These are phyloP conservation scores for Brachionus calyciflorus DNA, from an alignment of 1,140 invertebrate species.

Conservation along the genomic window DNA sequence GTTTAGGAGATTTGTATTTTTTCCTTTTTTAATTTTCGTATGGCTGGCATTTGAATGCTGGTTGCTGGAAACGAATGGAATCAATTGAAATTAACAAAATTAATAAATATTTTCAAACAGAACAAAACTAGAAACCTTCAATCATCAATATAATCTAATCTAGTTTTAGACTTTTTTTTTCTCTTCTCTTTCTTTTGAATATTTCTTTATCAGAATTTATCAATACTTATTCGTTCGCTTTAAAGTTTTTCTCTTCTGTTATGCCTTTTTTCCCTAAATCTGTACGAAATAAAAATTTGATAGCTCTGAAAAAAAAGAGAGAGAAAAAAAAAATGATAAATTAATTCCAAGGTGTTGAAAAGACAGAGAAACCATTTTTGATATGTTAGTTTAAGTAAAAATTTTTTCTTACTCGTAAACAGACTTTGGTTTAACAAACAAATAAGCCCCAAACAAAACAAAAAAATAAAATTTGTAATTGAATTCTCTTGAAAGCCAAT, in stretches of 20 bases:
- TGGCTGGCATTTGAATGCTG: no score
- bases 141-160: constrained; percentile 43
- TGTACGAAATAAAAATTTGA: constrained; percentile 15
- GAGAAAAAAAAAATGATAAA: no score
- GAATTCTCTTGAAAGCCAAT: not conserved
- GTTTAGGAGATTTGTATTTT: not conserved
- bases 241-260: constrained; percentile 16
- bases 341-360: constrained; percentile 44
- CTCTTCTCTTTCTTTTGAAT: not conserved
- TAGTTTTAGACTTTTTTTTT: constrained; percentile 26
- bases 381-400: constrained; percentile 7
- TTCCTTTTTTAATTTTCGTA: no score
- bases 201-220: constrained; percentile 39
- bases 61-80: constrained; percentile 32
- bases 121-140: not conserved
- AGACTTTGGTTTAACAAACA: not conserved
- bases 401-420: not conserved
- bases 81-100: constrained; percentile 39
- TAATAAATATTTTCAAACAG: constrained; percentile 35
- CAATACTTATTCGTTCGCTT: constrained; percentile 18
- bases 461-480: constrained; percentile 5
- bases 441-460: not conserved
- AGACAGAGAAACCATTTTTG: constrained; percentile 5
- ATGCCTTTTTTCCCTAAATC: constrained; percentile 3
- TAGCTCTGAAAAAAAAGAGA: constrained; percentile 10